Percentiles rank a stretch among this genome's conserved stretches.
Conservation (phyloP, 2,113 vertebrate species). For the Hemibates koningsi region DNA sequence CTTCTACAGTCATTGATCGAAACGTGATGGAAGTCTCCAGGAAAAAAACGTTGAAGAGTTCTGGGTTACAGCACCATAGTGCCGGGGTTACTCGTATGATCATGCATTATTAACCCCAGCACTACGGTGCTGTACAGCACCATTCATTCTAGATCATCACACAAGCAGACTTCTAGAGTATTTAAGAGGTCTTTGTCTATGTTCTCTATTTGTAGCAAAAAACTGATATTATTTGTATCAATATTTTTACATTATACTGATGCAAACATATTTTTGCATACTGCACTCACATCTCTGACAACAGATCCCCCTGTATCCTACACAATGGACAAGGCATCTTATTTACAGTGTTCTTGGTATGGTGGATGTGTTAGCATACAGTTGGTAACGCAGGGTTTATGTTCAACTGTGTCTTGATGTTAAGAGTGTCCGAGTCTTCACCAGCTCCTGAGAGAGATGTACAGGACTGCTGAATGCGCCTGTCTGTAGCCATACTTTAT, state of each 20-base stretch:
- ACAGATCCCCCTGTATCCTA: not conserved
- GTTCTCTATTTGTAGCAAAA: not conserved
- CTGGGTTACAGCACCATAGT: not conserved
- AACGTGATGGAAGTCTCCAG: not conserved
- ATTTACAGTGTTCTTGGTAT: not conserved
- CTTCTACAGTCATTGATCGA: not conserved
- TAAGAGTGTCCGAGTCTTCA: not conserved
- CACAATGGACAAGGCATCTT: not conserved
- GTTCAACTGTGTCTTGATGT: not conserved
- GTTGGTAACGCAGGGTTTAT: not conserved
- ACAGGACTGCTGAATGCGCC: not conserved
- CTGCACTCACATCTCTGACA: not conserved
- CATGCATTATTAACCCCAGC: too few relatives aligned
- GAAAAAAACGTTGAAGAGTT: not conserved
- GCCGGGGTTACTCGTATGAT: not conserved
- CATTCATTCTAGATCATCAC: not conserved
- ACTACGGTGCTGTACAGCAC: not conserved
- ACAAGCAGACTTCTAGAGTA: not conserved
- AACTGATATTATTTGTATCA: not conserved
- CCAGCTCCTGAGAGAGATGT: not conserved
- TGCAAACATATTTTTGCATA: not conserved
- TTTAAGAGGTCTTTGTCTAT: not conserved
- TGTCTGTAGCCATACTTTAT: not conserved
- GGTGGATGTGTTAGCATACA: not conserved
- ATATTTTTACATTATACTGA: not conserved